phyloP scores from a whole-genome alignment of 2,797 vertebrate species.

The Spheniscus humboldti region DNA sequence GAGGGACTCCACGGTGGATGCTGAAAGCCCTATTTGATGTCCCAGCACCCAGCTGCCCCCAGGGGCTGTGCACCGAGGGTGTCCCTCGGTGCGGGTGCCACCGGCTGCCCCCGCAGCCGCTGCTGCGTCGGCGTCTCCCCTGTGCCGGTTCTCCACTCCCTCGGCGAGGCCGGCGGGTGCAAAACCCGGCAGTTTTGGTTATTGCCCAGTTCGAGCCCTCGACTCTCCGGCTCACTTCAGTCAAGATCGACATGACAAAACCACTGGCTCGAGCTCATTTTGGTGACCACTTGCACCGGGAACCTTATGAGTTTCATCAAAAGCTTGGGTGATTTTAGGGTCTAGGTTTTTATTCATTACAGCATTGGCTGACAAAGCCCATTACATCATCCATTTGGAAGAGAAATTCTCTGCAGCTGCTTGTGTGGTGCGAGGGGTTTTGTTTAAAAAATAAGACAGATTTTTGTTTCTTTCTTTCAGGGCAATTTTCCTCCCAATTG shows the following conservation, averaged over 20 bases:
- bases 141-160: background rate
- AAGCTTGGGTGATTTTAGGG: conserved; percentile 6
- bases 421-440: background rate
- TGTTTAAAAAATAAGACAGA: conserved; percentile 26
- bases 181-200: background rate
- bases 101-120: background rate
- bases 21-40: background rate
- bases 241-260: background rate
- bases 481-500: conserved; percentile 48
- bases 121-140: accelerated
- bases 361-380: conserved; percentile 51
- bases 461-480: conserved; percentile 43
- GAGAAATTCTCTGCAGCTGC: conserved; percentile 59
- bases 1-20: background rate
- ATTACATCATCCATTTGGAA: conserved; percentile 52
- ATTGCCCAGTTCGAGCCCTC: background rate
- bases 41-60: background rate
- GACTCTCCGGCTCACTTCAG: background rate
- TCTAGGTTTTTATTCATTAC: conserved; percentile 26
- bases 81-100: background rate
- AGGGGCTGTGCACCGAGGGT: background rate
- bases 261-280: background rate
- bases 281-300: background rate
- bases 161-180: background rate
- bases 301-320: conserved; percentile 19